A percentile compares a stretch with the other conserved stretches of the same genome.
Evolutionary conservation across 2,113 vertebrate species (phyloP).

Genomic region (Mus pahari): DNA sequence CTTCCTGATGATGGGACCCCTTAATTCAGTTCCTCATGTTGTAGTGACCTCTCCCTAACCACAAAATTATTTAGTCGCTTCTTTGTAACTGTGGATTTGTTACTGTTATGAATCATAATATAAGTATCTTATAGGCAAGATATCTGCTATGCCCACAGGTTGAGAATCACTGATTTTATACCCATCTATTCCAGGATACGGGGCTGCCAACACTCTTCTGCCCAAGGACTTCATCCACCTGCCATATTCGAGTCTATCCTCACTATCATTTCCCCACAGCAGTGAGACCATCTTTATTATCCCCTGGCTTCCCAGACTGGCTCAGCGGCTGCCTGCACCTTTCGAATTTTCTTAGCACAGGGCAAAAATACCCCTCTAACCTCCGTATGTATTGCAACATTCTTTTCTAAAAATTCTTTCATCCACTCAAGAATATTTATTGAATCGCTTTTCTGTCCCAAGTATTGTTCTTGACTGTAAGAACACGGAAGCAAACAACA

Average conservation of each 20-base stretch:
- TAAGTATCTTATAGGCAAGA: neutral
- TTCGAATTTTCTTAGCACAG: neutral
- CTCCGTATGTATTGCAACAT: neutral
- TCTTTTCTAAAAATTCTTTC: neutral
- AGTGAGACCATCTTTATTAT: neutral
- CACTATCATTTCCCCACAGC: neutral
- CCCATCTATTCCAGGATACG: neutral
- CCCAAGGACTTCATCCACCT: neutral
- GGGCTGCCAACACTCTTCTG: neutral
- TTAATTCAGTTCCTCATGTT: neutral
- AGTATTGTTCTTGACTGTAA: neutral
- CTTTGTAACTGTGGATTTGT: neutral
- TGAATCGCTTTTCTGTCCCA: neutral
- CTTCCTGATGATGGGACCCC: neutral
- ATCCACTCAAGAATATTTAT: conserved; percentile 1
- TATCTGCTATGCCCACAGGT: neutral
- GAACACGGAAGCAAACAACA: neutral
- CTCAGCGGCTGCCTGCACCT: neutral
- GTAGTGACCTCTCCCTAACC: neutral
- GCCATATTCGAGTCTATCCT: neutral
- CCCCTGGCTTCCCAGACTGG: neutral
- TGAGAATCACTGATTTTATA: neutral
- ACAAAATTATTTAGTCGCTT: neutral
- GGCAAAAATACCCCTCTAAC: neutral
- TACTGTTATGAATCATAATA: neutral